phyloP scores from a whole-genome alignment of 2,797 vertebrate genomes.

The Poliocrania exsul region DNA sequence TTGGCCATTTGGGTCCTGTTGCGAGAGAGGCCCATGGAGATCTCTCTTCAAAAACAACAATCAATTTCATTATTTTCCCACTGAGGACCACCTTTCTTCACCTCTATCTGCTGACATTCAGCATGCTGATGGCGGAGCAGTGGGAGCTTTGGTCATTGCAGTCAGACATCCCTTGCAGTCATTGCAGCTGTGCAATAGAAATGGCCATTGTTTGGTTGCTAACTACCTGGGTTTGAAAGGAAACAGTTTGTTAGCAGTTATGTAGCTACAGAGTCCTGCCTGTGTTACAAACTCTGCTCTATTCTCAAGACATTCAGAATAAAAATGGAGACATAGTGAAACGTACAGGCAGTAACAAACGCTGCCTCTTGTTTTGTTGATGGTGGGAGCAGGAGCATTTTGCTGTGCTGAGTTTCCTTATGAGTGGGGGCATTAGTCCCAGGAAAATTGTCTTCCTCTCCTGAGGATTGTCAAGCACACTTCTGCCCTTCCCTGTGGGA shows the following conservation, averaged over 20 bases:
- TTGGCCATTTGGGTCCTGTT: neutral
- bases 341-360: neutral
- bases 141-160: neutral
- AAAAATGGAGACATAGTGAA: neutral
- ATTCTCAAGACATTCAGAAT: neutral
- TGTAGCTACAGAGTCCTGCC: neutral
- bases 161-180: neutral
- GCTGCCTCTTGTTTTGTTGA: neutral
- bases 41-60: neutral
- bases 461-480: neutral
- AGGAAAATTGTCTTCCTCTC: neutral
- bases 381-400: neutral
- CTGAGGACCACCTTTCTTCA: neutral
- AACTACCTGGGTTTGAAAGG: neutral
- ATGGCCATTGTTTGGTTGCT: neutral
- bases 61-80: accelerated
- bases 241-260: neutral
- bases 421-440: neutral
- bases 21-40: neutral
- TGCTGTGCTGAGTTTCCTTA: neutral
- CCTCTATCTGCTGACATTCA: neutral
- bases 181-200: neutral
- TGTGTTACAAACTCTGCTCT: neutral
- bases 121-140: neutral
- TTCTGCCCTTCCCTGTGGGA: neutral